These are phyloP conservation scores for Psilopsiagon aurifrons DNA, from an alignment of 2,113 vertebrate species.

Conservation along the genomic window DNA sequence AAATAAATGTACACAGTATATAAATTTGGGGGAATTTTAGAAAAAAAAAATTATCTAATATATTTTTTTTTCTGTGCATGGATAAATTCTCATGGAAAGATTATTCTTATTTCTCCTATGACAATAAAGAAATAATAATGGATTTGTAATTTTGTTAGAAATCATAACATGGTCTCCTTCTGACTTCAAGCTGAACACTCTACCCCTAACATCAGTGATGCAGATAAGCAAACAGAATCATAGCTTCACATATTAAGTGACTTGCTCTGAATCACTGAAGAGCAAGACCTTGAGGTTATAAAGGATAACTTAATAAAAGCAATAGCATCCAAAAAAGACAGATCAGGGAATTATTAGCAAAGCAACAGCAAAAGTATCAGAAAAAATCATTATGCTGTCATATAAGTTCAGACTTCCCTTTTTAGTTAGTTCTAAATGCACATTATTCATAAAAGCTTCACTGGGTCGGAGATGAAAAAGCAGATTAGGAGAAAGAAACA, in stretches of 20 bases:
- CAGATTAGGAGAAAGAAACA: not conserved
- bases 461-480: not conserved
- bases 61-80: not conserved
- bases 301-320: not conserved
- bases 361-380: not conserved
- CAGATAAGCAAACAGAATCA: not conserved
- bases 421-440: not conserved
- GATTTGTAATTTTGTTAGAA: not conserved
- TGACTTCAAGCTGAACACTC: not conserved
- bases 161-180: not conserved
- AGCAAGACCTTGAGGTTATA: not conserved
- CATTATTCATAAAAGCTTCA: not conserved
- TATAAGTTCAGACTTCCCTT: not conserved
- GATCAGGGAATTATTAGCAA: not conserved
- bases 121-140: not conserved
- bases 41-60: not conserved
- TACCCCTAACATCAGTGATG: not conserved
- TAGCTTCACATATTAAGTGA: not conserved
- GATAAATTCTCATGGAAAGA: not conserved
- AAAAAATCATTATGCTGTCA: rapidly evolving
- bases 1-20: not conserved
- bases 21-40: not conserved
- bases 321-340: not conserved
- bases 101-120: not conserved
- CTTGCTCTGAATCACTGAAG: not conserved